Evolutionary conservation across 2,797 vertebrate species (phyloP), one percentile per base, ranked within the genome.

Genomic region (Loriculus beryllinus): DNA sequence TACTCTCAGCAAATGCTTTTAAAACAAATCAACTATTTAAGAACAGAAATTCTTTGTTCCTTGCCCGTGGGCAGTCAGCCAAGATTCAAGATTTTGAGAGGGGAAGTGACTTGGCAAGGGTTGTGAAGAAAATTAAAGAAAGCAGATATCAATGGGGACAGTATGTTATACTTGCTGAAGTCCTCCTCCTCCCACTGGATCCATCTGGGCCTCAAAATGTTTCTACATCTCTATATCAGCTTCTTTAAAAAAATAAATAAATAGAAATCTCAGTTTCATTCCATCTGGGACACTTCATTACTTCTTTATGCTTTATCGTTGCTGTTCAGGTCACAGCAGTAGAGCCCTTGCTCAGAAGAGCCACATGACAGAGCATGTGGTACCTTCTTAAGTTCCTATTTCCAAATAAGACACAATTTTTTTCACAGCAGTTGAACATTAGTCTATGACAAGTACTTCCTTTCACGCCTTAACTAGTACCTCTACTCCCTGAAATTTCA

Each of bases 1-100:
- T 75, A 68, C 54, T 49, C 49, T 26, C 68, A 88, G 39, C 23
- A 8, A 71, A 92, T 20, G 35, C 42, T 88, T 93, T 89, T 83
- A 59, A 95, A 95, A 84, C 88, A 94, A 93, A 72, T 10, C 68
- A 77, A 31, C 43, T 54, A 88, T 85, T 80, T 86, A 60, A 92
- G 93, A 83, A 40, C 57, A 95, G 57, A 93, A 96, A 91, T 78
- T 89, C 85, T 91, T 94, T 94, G 89, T 93, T 88, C 69, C 62
- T 75, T 72, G 65, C 22, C 42, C 54, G 19, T 64, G 39, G 85
- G 92, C 87, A 85, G 79, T 23, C 82, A 51, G 89, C 82, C 95
- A 96, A 92, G 45, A 88, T 47, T 72, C 76, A 83, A 90, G 79
- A 95, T 78, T 94, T 64, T 72, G 65, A 93, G 60, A 94, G 42